Percentiles rank a stretch among this genome's conserved stretches.
These are phyloP conservation scores for Conus betulinus DNA, from an alignment of 1,140 invertebrate genomes.

Conservation along the genomic window DNA sequence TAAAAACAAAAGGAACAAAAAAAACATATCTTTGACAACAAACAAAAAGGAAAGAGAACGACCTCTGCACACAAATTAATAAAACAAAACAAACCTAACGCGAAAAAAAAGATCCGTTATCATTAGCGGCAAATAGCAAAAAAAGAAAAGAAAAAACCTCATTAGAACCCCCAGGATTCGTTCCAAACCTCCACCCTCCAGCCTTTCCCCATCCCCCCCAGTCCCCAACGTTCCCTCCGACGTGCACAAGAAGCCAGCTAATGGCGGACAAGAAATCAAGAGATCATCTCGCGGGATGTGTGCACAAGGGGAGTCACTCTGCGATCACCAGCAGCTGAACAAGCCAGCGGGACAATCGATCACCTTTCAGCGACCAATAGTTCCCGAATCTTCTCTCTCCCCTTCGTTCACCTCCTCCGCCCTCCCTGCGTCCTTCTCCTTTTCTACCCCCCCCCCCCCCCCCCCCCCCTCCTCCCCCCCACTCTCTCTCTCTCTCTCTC, in stretches of 20 bases:
- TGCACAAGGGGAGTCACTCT: constrained; percentile 21
- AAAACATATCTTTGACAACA: background rate
- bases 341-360: constrained; percentile 25
- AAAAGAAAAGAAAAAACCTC: background rate
- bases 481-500: background rate
- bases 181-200: background rate
- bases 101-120: background rate
- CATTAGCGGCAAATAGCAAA: background rate
- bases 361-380: constrained; percentile 9
- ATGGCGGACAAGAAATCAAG: constrained; percentile 24
- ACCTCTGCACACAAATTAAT: background rate
- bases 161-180: background rate
- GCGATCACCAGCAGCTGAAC: constrained; percentile 20
- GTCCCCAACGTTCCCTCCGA: background rate
- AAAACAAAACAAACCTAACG: background rate
- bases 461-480: background rate
- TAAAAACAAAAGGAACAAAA: too few species aligned
- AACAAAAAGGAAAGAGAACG: constrained; percentile 9
- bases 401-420: background rate
- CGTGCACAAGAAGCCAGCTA: constrained; percentile 8
- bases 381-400: background rate
- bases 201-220: background rate
- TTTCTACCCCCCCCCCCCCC: background rate
- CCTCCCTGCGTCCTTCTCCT: too few species aligned
- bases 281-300: constrained; percentile 27